These are phyloP conservation scores for Aradus depressus DNA, from an alignment of 2,888 invertebrate genomes.

Conservation along the genomic window DNA sequence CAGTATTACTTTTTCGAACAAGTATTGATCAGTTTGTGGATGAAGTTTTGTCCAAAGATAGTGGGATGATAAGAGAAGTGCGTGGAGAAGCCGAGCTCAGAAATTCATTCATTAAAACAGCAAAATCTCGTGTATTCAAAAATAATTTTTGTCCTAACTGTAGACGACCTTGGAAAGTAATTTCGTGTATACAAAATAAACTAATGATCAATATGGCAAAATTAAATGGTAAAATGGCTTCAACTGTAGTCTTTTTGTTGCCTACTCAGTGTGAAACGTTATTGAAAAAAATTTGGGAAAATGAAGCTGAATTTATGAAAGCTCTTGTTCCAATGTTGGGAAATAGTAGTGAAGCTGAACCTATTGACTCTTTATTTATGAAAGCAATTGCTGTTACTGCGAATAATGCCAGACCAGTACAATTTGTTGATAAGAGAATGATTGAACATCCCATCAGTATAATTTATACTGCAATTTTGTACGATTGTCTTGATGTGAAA, in stretches of 20 bases:
- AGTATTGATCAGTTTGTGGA: conserved; percentile 7
- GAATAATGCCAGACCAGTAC: conserved; percentile 65
- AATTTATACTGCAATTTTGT: conserved; percentile 56
- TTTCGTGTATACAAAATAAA: conserved; percentile 41
- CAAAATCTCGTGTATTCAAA: conserved; percentile 18
- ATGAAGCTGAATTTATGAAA: conserved; percentile 56
- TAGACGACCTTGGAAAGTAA: conserved; percentile 19
- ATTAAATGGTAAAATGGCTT: conserved; percentile 33
- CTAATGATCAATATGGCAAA: conserved; percentile 42
- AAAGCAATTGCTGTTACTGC: conserved; percentile 77
- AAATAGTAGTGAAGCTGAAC: conserved; percentile 41
- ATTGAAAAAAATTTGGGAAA: conserved; percentile 57
- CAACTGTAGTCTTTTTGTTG: conserved; percentile 35
- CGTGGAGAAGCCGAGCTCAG: conserved; percentile 23
- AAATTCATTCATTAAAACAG: conserved; percentile 18
- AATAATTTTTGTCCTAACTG: conserved; percentile 26
- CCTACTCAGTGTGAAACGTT: conserved; percentile 52
- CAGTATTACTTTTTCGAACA: neutral
- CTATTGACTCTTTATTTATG: conserved; percentile 79
- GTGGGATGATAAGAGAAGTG: conserved; percentile 8
- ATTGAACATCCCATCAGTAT: conserved; percentile 68
- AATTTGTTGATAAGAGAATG: conserved; percentile 50
- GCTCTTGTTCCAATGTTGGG: conserved; percentile 60
- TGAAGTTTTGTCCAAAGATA: neutral
- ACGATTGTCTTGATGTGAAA: conserved; percentile 51